Evolutionary conservation across 2,888 invertebrate species (phyloP).

Genomic region (Caenorhabditis sp.): DNA sequence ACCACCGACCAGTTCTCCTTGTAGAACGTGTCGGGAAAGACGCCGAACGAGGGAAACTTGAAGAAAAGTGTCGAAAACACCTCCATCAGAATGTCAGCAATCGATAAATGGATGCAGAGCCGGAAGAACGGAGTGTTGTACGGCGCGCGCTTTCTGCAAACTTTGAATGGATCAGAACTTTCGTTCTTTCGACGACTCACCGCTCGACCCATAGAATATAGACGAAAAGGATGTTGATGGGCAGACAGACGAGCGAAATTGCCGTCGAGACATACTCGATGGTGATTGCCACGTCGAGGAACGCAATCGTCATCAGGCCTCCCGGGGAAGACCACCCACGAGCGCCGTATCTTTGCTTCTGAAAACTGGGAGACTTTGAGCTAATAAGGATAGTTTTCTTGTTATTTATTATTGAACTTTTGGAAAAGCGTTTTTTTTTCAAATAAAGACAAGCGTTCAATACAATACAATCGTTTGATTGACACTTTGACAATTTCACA

Average conservation of each 20-base stretch:
- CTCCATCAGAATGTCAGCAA: constrained; percentile 70
- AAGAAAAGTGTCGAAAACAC: constrained; percentile 67
- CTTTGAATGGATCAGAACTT: not conserved
- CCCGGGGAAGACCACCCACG: too few relatives aligned
- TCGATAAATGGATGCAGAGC: constrained; percentile 68
- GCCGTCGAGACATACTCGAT: constrained; percentile 65
- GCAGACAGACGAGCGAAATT: constrained; percentile 63
- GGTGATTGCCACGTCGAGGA: constrained; percentile 55
- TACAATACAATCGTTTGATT: too few relatives aligned
- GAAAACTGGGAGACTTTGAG: not conserved
- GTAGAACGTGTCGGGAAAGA: constrained; percentile 61
- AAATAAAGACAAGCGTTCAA: too few relatives aligned
- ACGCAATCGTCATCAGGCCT: constrained; percentile 48
- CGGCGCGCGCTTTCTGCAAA: constrained; percentile 61
- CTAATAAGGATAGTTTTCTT: not conserved
- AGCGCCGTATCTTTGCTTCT: constrained; percentile 41
- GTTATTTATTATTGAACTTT: too few relatives aligned
- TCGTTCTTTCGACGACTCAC: constrained; percentile 20
- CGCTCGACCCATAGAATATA: constrained; percentile 61
- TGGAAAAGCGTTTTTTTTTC: too few relatives aligned
- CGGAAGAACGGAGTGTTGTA: constrained; percentile 68
- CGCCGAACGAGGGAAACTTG: constrained; percentile 69
- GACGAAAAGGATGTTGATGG: constrained; percentile 68
- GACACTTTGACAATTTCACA: too few relatives aligned
- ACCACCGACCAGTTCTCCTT: constrained; percentile 64